phyloP scores from a whole-genome alignment of 2,888 invertebrate species.

The Myopa tessellatipennis region DNA sequence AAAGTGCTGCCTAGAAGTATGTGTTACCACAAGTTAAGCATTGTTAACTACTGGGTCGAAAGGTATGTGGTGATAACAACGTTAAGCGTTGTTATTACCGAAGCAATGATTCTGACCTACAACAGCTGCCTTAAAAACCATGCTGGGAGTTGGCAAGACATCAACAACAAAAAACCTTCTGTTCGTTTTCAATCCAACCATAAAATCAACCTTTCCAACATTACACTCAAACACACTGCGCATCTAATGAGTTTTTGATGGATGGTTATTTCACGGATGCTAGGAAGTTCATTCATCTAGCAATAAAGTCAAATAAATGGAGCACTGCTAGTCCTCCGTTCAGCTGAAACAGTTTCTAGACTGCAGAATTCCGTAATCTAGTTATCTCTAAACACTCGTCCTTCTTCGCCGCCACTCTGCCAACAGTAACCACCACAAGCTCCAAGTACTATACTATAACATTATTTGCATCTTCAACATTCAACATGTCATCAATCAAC shows the following conservation, averaged over 20 bases:
- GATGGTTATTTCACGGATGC: background rate
- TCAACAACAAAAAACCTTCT: no score
- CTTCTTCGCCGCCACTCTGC: background rate
- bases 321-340: background rate
- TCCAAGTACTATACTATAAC: background rate
- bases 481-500: constrained; percentile 34
- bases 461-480: constrained; percentile 27
- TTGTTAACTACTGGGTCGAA: no score
- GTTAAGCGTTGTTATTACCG: no score
- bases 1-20: no score
- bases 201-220: no score
- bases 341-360: constrained; percentile 3
- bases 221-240: background rate
- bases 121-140: no score
- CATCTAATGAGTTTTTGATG: constrained; percentile 28
- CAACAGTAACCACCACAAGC: background rate
- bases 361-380: background rate
- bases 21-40: no score
- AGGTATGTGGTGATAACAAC: no score
- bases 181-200: no score
- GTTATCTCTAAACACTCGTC: background rate
- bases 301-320: background rate
- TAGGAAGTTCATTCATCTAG: constrained; percentile 1
- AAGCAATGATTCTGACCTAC: no score
- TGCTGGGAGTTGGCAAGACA: no score